Base-by-base conservation (phyloP, 2,888 invertebrate species). In the Caradrina kadenii region DNA sequence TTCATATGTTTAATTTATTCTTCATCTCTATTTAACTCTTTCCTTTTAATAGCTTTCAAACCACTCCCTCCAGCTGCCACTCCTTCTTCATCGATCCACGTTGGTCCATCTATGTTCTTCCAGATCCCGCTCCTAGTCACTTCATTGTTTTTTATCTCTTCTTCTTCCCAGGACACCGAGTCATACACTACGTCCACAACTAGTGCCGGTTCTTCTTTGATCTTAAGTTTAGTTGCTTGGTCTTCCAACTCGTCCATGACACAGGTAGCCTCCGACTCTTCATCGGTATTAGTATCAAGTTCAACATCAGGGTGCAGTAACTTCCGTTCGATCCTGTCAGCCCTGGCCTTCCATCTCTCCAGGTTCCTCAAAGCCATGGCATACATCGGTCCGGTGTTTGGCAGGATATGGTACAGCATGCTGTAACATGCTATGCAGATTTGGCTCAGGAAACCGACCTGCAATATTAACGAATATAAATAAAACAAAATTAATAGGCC, bases 391-490 rank as follows among this genome's bases (percentile, higher is more conserved):
- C 96, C 94, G 0, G 98, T 97, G 81, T 96, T 96, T 0, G 98
- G 98, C 58, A 98, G 94, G 26, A 98, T 93, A 72, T 95, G 93
- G 61, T 96, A 91, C 58, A 98, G 93, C 61, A 98, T 93, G 21
- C 96, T 96, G 88, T 98, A 98, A 90, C 98, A 98, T 0, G 98
- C 98, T 53, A 98, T 93, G 90, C 98, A 98, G 76, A 98, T 98
- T 60, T 97, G 97, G 73, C 96, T 97, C 68, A 98, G 92, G 89
- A 98, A 98, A 0, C 98, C 98, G 59, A 98, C 98, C 97, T 97
- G 90, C 11, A 89, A 89, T 50, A 5, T 58, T 54, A 48, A 17
- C 22, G 13, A 61, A 39, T 15, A 22, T 0, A 19, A 6, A 39
- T 45, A 15, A 45, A 45, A 45, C 10, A 13, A 42, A 11, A 13